A percentile compares a stretch with the other conserved stretches of the same genome.
These are phyloP conservation scores for Acanthopagrus latus DNA, from an alignment of 2,797 vertebrate genomes.

Conservation along the genomic window DNA sequence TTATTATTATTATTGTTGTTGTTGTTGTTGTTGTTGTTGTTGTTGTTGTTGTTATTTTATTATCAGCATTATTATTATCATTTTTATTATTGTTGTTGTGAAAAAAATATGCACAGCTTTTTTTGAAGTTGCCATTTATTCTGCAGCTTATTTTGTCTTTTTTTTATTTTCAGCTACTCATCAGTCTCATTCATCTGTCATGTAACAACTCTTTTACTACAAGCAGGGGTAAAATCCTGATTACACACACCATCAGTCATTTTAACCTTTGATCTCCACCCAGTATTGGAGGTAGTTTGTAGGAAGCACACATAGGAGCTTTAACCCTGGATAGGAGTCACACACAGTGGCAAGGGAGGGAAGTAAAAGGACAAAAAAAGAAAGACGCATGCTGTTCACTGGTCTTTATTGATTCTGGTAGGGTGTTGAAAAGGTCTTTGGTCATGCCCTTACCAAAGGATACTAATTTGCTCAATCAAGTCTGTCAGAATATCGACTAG, in stretches of 20 bases:
- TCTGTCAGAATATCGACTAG: conserved; percentile 98
- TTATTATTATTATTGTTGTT: too few relatives aligned
- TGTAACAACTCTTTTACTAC: conserved; percentile 35
- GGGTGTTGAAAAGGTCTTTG: conserved; percentile 97
- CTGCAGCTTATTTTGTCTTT: background rate
- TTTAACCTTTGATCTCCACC: conserved; percentile 86
- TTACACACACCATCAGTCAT: conserved; percentile 58
- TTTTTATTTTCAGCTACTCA: background rate
- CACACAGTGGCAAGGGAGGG: conserved; percentile 48
- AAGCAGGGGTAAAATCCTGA: conserved; percentile 62
- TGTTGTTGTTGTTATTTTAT: too few relatives aligned
- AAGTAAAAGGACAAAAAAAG: conserved; percentile 60
- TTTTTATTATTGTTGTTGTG: too few relatives aligned
- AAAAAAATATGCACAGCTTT: too few relatives aligned
- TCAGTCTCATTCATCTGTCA: background rate
- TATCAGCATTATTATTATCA: too few relatives aligned
- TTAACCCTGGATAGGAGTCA: conserved; percentile 87
- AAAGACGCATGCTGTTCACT: conserved; percentile 91
- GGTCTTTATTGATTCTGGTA: conserved; percentile 92
- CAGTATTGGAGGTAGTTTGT: conserved; percentile 80
- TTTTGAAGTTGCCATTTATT: background rate
- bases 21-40: too few relatives aligned
- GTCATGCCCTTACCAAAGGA: conserved; percentile 97
- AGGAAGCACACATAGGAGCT: conserved; percentile 29
- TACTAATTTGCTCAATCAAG: conserved; percentile 99